phyloP scores from a whole-genome alignment of 2,113 vertebrate species.

The Daphoenositta chrysoptera region DNA sequence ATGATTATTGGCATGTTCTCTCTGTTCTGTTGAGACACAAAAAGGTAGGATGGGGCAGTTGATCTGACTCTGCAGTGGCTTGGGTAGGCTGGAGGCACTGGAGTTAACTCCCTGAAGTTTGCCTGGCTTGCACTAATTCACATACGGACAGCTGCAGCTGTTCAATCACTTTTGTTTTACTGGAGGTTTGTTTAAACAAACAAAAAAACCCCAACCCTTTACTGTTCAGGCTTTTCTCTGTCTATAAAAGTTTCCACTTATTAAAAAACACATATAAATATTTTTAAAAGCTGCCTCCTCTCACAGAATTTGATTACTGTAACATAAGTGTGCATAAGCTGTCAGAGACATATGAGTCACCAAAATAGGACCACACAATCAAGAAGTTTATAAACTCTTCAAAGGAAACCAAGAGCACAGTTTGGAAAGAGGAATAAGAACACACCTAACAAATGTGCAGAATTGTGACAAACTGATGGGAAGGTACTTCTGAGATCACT shows the following conservation, averaged over 20 bases:
- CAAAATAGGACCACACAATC: slow-evolving; percentile 1
- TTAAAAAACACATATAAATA: slow-evolving; percentile 14
- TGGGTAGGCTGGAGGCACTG: neutral
- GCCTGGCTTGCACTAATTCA: neutral
- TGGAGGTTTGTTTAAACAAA: slow-evolving; percentile 8
- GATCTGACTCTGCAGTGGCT: neutral
- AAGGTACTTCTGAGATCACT: neutral
- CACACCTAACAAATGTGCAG: neutral
- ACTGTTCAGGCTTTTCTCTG: neutral
- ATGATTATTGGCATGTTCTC: neutral
- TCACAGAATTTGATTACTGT: slow-evolving; percentile 3
- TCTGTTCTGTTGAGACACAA: neutral
- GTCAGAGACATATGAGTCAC: neutral
- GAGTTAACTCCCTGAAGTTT: neutral
- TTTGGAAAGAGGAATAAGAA: neutral
- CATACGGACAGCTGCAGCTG: neutral
- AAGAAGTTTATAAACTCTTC: neutral
- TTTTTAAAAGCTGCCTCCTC: slow-evolving; percentile 27
- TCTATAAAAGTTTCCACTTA: neutral
- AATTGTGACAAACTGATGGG: neutral
- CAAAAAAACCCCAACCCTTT: neutral
- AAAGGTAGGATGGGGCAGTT: neutral
- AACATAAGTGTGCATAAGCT: neutral
- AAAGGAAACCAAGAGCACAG: neutral
- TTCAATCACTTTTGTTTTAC: neutral